phyloP scores from a whole-genome alignment of 2,797 vertebrate genomes.

The Mus minutoides region DNA sequence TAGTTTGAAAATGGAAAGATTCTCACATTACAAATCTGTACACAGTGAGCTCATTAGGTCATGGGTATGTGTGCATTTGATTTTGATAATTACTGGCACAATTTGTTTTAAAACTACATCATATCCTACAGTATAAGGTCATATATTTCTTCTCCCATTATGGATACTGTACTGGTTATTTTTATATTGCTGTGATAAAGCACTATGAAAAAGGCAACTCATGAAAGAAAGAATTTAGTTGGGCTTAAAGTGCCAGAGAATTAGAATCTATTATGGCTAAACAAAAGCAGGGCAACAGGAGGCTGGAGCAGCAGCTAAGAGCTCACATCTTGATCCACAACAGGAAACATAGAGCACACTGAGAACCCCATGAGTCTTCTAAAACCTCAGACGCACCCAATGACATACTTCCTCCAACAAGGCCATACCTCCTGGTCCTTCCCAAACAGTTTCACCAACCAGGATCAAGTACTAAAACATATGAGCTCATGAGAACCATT shows the following conservation, averaged over 20 bases:
- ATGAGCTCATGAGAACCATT: neutral
- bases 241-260: neutral
- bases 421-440: neutral
- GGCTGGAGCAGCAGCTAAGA: neutral
- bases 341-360: neutral
- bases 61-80: neutral
- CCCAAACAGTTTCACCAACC: neutral
- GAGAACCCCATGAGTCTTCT: neutral
- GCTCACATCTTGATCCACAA: neutral
- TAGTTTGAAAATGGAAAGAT: neutral
- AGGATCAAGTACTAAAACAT: neutral
- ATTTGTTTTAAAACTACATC: slow-evolving; percentile 11
- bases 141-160: neutral
- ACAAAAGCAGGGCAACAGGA: neutral
- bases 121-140: neutral
- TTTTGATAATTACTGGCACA: slow-evolving; percentile 26
- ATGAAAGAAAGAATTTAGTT: neutral
- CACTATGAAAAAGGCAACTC: neutral
- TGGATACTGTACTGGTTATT: neutral
- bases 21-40: neutral
- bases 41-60: neutral
- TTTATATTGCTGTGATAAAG: neutral
- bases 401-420: neutral
- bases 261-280: neutral
- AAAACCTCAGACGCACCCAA: neutral